Conservation (phyloP, 1,140 invertebrate genomes). For the Xylocopa sonorina region DNA sequence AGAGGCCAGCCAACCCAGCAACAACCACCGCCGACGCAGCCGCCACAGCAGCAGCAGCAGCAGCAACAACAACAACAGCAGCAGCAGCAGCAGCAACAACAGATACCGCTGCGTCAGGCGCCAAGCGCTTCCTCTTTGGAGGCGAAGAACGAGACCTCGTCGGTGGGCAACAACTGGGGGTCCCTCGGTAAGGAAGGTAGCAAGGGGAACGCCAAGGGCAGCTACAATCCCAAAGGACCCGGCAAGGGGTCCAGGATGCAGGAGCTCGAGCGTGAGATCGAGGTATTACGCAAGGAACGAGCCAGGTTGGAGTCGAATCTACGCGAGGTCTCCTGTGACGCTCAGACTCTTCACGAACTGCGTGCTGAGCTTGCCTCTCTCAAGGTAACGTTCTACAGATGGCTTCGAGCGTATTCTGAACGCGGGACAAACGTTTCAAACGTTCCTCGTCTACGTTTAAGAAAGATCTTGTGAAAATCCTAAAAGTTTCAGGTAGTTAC, state of each 20-base stretch:
- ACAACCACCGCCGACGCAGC: constrained; percentile 78
- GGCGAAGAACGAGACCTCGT: constrained; percentile 62
- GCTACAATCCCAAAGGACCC: constrained; percentile 62
- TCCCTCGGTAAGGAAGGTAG: constrained; percentile 59
- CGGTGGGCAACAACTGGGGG: constrained; percentile 60
- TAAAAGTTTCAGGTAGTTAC: too few species aligned
- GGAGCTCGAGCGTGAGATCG: constrained; percentile 76
- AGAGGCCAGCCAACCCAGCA: constrained; percentile 84
- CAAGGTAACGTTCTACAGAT: constrained; percentile 70
- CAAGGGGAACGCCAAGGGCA: constrained; percentile 59
- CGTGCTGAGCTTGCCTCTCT: constrained; percentile 72
- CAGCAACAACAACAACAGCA: constrained; percentile 83
- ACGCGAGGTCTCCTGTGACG: constrained; percentile 65
- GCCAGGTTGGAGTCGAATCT: constrained; percentile 69
- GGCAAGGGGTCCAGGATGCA: constrained; percentile 74
- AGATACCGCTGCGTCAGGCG: constrained; percentile 79
- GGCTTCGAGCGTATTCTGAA: too few species aligned
- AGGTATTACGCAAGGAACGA: constrained; percentile 73
- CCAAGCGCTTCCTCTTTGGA: constrained; percentile 74
- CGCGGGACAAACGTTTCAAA: too few species aligned
- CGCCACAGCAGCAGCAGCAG: constrained; percentile 83
- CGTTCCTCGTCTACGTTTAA: too few species aligned
- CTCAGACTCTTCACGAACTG: constrained; percentile 70
- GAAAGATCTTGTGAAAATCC: too few species aligned
- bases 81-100: constrained; percentile 83